A percentile compares a stretch with the other conserved stretches of the same genome.
Evolutionary conservation across 2,888 invertebrate genomes (phyloP).

Genomic region (Lasioglossum lativentre): DNA sequence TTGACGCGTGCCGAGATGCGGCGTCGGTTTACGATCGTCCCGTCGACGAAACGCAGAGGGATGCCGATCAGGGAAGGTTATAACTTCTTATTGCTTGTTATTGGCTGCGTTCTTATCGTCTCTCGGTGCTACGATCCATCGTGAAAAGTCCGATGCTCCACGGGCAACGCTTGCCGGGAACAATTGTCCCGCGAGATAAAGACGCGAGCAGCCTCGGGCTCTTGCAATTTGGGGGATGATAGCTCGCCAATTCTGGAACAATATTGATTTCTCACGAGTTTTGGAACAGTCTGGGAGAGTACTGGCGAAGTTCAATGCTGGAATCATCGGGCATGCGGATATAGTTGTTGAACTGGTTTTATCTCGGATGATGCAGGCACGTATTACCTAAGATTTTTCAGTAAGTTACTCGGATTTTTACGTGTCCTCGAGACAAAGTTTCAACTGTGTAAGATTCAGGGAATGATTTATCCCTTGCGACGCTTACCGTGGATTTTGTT

Average conservation of each 20-base stretch:
- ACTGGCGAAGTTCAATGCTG: not conserved
- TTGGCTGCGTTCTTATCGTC: not conserved
- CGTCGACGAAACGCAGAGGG: not conserved
- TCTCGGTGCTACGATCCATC: not conserved
- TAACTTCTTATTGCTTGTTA: constrained; percentile 19
- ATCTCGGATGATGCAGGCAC: not conserved
- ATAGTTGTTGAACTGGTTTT: not conserved
- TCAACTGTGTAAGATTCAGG: not conserved
- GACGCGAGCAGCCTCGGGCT: not conserved
- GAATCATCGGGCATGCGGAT: not conserved
- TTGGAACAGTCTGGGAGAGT: not conserved
- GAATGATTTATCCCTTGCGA: not conserved
- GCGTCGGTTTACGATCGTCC: constrained; percentile 29
- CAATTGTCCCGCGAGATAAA: not conserved
- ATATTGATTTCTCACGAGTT: not conserved
- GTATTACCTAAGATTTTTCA: too few species aligned
- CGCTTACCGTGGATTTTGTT: not conserved
- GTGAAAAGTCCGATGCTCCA: not conserved
- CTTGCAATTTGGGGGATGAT: not conserved
- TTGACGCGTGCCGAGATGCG: constrained; percentile 3
- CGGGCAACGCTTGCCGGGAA: not conserved
- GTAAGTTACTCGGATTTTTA: too few species aligned
- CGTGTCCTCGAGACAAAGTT: too few species aligned
- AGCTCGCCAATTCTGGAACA: not conserved
- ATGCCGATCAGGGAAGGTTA: constrained; percentile 16